Evolutionary conservation across 2,797 vertebrate species (phyloP), one percentile per base, ranked within the genome.

Genomic region (Sebastes taczanowskii): DNA sequence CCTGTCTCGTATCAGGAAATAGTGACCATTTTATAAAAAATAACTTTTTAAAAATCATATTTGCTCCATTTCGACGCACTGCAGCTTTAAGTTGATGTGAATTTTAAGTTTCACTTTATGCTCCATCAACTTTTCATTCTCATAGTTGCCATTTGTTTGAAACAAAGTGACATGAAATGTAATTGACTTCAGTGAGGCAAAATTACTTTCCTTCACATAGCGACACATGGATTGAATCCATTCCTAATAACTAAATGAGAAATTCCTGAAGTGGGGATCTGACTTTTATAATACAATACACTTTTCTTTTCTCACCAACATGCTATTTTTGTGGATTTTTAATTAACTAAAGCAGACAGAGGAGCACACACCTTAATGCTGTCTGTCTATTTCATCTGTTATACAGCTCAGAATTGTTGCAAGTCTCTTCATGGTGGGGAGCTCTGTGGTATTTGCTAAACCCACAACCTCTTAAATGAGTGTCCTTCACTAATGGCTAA

Each of bases 401-500:
- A 82, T 42, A 23, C 58, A 66, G 34, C 34, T 73, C 9, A 35
- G 23, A 65, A 61, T 65, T 71, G 61, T 78, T 75, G 58, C 62
- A 87, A 49, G 32, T 85, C 68, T 58, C 52, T 55, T 71, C 29
- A 60, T 64, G 53, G 65, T 5, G 23, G 22, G 32, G 30, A 38
- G 53, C 67, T 80, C 30, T 83, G 63, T 78, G 58, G 46, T 84
- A 74, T 90, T 83, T 83, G 71, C 56, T 63, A 70, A 82, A 83
- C 74, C 81, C 82, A 78, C 68, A 62, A 32, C 63, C 80, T 75
- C 73, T 77, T 82, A 66, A 89, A 71, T 69, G 65, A 65, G 70
- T 86, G 84, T 84, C 83, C 81, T 91, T 92, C 86, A 90, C 85
- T 86, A 88, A 91, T 86, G 76, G 63, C 83, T 74, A 63, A 87